Evolutionary conservation across 2,113 vertebrate species (phyloP).

Genomic region (Paracanthobrama guichenoti): DNA sequence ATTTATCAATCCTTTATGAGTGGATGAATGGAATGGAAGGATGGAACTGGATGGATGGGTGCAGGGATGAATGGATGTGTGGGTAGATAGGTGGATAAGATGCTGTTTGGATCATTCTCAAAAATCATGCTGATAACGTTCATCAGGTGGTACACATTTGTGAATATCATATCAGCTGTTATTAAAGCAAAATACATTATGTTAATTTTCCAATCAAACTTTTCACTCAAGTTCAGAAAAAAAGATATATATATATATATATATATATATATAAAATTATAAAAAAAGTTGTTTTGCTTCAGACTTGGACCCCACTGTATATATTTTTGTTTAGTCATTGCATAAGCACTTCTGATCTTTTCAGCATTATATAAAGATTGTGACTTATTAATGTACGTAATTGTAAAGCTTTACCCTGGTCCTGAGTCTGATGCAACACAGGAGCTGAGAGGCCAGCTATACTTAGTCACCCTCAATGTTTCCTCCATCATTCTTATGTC

Average conservation of each 20-base stretch:
- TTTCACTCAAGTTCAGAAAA: not conserved
- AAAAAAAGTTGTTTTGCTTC: not conserved
- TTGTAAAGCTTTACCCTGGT: not conserved
- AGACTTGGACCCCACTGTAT: not conserved
- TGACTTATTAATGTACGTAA: not conserved
- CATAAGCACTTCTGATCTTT: not conserved
- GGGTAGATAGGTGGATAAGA: too few species aligned
- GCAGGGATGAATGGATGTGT: too few species aligned
- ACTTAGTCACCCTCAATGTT: not conserved
- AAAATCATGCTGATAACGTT: not conserved
- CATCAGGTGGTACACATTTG: not conserved
- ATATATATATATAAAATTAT: too few species aligned
- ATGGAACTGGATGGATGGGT: too few species aligned
- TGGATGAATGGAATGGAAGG: too few species aligned
- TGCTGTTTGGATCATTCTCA: not conserved
- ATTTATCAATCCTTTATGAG: too few species aligned
- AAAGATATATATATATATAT: too few species aligned
- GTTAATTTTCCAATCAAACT: not conserved
- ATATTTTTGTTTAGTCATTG: not conserved
- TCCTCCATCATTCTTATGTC: not conserved
- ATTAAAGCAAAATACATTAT: not conserved
- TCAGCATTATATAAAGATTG: not conserved
- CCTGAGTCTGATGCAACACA: slow-evolving; percentile 54
- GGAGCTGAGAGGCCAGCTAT: not conserved
- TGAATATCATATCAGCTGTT: not conserved